Evolutionary conservation across 1,140 invertebrate species (phyloP), one percentile per base, ranked within the genome.

Genomic region (Apis laboriosa): DNA sequence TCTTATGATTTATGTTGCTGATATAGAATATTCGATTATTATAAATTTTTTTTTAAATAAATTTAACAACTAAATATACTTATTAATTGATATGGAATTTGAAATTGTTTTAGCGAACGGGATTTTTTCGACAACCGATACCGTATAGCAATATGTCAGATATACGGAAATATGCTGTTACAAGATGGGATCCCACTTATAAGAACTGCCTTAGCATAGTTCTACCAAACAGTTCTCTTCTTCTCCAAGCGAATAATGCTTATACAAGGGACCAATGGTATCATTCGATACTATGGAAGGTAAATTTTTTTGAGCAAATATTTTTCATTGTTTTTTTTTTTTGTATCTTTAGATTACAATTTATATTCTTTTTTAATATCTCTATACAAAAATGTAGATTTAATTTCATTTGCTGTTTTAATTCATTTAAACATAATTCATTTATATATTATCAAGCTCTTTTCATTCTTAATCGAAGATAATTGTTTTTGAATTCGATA

Each of bases 251-350:
- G 34, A 97, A 96, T 88, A 97, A 97, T 91, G 95, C 96, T 58
- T 97, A 97, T 89, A 96, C 97, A 13, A 95, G 97, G 91, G 97
- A 98, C 94, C 97, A 98, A 91, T 98, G 97, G 97, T 96, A 96
- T 88, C 96, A 97, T 92, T 97, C 97, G 63, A 97, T 98, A 89
- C 94, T 96, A 74, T 98, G 97, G 97, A 97, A 97, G 95, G 97
- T 97, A 95, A 95, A 94, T 77, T 21, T 13, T 12, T 43, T 11
- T 9, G 5, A 3, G 34, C 34, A 34, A 34, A 34, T 28, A 24
- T 13, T 4, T 49, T 24, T 19, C 11, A 0, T 3, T 9, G 12
- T n/a, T 64, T 34, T 15, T 34, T 9, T 7, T 17, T 17, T 56
- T 17, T 3, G 4, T 24, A 12, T 13, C 24, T 3, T 15, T 28